Evolutionary conservation across 92 coral and sea anemone genomes (phyloP), one percentile per base, ranked within the genome.

Genomic region (Isaurus tuberculatus): DNA sequence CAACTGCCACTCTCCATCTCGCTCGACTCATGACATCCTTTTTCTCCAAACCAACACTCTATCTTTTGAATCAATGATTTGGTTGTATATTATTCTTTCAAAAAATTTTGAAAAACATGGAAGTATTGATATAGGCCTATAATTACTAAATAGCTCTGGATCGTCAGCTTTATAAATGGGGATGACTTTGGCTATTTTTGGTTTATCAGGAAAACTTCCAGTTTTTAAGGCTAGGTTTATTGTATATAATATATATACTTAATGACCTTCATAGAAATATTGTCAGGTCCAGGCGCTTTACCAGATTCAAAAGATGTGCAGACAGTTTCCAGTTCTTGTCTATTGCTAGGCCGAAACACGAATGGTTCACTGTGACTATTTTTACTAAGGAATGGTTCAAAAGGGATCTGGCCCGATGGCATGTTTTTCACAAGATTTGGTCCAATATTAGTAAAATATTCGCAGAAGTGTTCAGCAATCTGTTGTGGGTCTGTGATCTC

Each of bases 381-480:
- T 27, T 33, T 2, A 5, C 16, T 16, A 33, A 72, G 73, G 14
- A n/a, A n/a, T n/a, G 25, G 9, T 0, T 60, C 7, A 84, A 83
- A 83, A 8, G 79, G 64, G 30, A 28, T 23, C 33, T 58, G 33
- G 13, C 5, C 22, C 32, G 81, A 13, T 23, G 81, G 81, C 42
- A 84, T 84, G 27, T 83, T 72, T 23, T 60, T 72, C 22, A 34
- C 87, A 16, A 71, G 31, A 55, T 19, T 55, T 10, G 81, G 81
- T 14, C 87, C 81, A 68, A 72, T 42, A 19, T 84, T 73, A 16
- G 87, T 84, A 22, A 83, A 83, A 42, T 83, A 83, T 53, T 66
- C 43, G 15, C 33, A 65, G 33, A 65, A 65, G 19, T 65, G 70
- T 4, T 29, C 72, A 4, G 72, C 72, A 23, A 66, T 30, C 31